Conservation (phyloP, 2,113 vertebrate species). For the Corythornis madagascariensis region DNA sequence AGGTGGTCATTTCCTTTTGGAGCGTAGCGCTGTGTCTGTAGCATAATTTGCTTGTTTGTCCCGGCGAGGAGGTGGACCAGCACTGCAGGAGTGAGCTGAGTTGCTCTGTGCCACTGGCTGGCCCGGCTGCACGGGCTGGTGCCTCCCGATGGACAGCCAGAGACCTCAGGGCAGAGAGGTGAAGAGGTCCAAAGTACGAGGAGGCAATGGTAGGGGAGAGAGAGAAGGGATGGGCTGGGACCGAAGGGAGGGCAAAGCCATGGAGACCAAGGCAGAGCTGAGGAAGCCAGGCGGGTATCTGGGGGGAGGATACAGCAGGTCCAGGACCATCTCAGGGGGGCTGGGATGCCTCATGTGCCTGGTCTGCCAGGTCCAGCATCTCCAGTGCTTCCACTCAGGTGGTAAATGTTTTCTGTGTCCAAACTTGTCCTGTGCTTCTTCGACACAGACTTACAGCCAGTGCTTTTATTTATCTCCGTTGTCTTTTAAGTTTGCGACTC, state of each 20-base stretch:
- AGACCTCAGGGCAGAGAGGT: neutral
- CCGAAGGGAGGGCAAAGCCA: neutral
- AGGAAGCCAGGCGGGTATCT: neutral
- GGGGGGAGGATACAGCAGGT: neutral
- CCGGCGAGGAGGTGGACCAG: accelerated
- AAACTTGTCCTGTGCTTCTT: neutral
- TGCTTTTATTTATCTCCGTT: neutral
- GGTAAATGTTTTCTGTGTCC: neutral
- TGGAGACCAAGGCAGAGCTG: neutral
- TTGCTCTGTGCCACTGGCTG: neutral
- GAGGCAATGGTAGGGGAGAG: slow-evolving; percentile 38
- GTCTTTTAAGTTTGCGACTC: neutral
- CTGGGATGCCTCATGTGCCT: neutral
- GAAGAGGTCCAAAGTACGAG: slow-evolving; percentile 27
- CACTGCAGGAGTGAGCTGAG: neutral
- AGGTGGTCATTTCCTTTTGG: slow-evolving; percentile 50
- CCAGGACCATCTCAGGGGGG: neutral
- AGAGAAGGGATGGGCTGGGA: neutral
- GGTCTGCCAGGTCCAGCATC: neutral
- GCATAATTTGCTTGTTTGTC: slow-evolving; percentile 4
- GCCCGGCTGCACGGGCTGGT: accelerated
- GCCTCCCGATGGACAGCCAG: neutral
- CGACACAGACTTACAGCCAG: neutral
- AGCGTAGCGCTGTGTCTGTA: neutral
- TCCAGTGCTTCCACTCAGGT: neutral